phyloP scores from a whole-genome alignment of 2,113 vertebrate species.

The Corapipo altera region DNA sequence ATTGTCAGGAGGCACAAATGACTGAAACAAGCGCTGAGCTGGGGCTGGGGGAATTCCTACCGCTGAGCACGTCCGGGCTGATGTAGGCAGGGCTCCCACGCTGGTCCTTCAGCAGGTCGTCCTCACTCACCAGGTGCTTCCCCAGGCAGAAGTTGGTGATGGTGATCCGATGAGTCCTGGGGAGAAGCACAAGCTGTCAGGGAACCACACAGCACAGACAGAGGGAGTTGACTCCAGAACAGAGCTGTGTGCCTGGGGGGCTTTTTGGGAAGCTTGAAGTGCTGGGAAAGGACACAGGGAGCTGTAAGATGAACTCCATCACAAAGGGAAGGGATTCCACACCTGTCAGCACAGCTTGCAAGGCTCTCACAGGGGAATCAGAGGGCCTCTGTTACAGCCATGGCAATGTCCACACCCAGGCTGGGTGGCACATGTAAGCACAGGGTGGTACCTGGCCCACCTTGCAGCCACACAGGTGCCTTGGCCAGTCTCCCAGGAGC shows the following conservation, averaged over 20 bases:
- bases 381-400: background rate
- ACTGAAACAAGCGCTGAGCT: fast-evolving
- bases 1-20: background rate
- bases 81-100: slow-evolving; percentile 98
- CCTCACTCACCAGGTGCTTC: slow-evolving; percentile 97
- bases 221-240: background rate
- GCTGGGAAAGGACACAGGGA: background rate
- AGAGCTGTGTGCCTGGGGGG: background rate
- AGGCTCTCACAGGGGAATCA: background rate
- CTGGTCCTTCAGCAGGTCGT: slow-evolving; percentile 98
- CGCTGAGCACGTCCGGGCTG: slow-evolving; percentile 95
- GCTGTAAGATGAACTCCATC: background rate
- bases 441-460: background rate
- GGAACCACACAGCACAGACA: background rate
- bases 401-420: background rate
- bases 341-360: background rate
- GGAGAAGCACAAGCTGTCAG: background rate
- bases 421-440: background rate
- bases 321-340: background rate
- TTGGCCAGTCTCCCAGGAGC: background rate
- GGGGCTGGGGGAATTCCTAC: slow-evolving; percentile 68
- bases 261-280: background rate
- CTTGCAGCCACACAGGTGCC: background rate
- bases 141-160: slow-evolving; percentile 99
- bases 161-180: slow-evolving; percentile 95